phyloP scores from a whole-genome alignment of 1,140 invertebrate species.

The Venturia canescens region DNA sequence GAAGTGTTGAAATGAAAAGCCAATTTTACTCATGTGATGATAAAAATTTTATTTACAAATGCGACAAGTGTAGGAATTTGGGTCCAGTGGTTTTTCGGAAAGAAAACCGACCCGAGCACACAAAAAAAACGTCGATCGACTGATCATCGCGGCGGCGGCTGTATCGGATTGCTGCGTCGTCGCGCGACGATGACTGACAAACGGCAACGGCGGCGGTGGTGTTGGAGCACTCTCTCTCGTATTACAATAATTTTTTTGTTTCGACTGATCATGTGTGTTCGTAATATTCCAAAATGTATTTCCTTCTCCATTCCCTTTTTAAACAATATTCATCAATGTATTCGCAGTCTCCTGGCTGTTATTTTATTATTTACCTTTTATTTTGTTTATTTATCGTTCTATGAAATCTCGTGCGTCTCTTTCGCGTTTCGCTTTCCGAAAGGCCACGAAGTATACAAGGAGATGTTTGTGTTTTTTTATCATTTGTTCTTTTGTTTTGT shows the following conservation, averaged over 20 bases:
- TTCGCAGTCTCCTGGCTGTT: conserved; percentile 28
- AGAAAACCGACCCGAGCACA: conserved; percentile 60
- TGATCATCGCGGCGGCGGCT: conserved; percentile 49
- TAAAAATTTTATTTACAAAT: conserved; percentile 78
- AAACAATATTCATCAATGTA: neutral
- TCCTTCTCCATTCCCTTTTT: neutral
- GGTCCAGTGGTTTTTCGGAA: conserved; percentile 70
- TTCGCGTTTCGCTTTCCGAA: conserved; percentile 54
- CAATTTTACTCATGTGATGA: conserved; percentile 66
- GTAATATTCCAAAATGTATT: neutral
- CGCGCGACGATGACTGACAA: conserved; percentile 9
- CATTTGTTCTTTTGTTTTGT: conserved; percentile 42
- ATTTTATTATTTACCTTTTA: neutral
- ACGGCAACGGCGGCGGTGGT: conserved; percentile 21
- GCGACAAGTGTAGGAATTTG: conserved; percentile 75
- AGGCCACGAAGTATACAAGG: conserved; percentile 63
- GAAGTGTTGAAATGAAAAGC: conserved; percentile 6
- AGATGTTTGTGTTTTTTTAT: conserved; percentile 52
- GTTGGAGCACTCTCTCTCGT: conserved; percentile 29
- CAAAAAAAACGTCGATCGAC: conserved; percentile 52
- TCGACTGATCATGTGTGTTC: neutral
- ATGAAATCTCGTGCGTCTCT: conserved; percentile 41
- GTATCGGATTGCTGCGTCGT: conserved; percentile 50
- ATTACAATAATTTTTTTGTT: conserved; percentile 36
- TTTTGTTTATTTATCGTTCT: conserved; percentile 15